Conservation (phyloP, 2,797 vertebrate species). For the Loriculus beryllinus region DNA sequence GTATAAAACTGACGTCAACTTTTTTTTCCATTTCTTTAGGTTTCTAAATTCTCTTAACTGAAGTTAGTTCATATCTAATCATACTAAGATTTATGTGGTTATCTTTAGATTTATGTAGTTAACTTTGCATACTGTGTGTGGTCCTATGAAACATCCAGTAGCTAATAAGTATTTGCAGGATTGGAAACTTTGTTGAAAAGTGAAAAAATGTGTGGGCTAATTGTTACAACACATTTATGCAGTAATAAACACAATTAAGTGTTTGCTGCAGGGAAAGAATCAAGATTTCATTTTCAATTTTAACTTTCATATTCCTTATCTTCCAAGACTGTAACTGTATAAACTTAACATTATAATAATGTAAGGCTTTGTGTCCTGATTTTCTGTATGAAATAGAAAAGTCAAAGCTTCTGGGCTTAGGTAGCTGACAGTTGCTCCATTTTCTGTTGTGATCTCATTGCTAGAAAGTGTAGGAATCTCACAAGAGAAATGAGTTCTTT, state of each 20-base stretch:
- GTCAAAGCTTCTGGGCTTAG: neutral
- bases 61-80: neutral
- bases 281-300: neutral
- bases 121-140: neutral
- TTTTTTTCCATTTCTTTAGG: neutral
- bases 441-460: neutral
- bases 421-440: neutral
- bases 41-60: neutral
- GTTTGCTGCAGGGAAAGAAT: neutral
- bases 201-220: constrained; percentile 16
- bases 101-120: neutral
- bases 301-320: neutral
- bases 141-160: neutral
- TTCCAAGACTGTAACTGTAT: neutral
- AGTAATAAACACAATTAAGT: constrained; percentile 23
- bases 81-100: neutral
- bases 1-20: neutral
- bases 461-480: neutral
- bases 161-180: neutral
- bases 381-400: constrained; percentile 22
- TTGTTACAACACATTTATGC: constrained; percentile 26
- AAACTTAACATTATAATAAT: neutral
- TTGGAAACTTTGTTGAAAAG: neutral
- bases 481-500: neutral
- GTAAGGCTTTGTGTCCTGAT: neutral